Evolutionary conservation across 2,888 invertebrate genomes (phyloP).

Genomic region (Trisateles emortualis): DNA sequence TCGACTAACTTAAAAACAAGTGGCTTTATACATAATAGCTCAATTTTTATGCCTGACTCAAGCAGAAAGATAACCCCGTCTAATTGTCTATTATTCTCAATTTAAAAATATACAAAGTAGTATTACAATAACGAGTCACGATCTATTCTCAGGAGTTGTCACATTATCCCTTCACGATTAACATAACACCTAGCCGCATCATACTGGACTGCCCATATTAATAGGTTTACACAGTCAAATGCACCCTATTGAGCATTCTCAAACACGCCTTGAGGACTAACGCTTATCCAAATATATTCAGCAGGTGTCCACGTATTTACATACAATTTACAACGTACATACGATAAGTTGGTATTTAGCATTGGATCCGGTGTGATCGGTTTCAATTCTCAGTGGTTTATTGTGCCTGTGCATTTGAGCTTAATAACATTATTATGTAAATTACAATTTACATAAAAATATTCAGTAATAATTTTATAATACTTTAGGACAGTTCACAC

Average conservation of each 20-base stretch:
- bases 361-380: conserved; percentile 70
- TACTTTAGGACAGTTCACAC: no score
- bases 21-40: not conserved
- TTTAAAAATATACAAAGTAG: conserved; percentile 29
- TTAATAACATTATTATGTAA: conserved; percentile 1
- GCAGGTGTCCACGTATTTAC: conserved; percentile 85
- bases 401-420: not conserved
- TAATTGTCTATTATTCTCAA: conserved; percentile 8
- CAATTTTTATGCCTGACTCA: not conserved
- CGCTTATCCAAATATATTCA: conserved; percentile 81
- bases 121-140: conserved; percentile 38
- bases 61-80: not conserved
- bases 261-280: conserved; percentile 70
- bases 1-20: not conserved
- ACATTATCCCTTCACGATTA: conserved; percentile 59
- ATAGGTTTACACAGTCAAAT: conserved; percentile 81
- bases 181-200: conserved; percentile 73
- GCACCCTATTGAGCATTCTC: conserved; percentile 76
- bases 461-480: no score
- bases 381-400: conserved; percentile 46
- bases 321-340: conserved; percentile 81
- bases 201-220: conserved; percentile 71
- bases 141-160: conserved; percentile 54
- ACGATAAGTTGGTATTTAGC: conserved; percentile 72
- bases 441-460: not conserved